These are phyloP conservation scores for Daubentonia madagascariensis DNA, from an alignment of 2,113 vertebrate genomes.

Conservation along the genomic window DNA sequence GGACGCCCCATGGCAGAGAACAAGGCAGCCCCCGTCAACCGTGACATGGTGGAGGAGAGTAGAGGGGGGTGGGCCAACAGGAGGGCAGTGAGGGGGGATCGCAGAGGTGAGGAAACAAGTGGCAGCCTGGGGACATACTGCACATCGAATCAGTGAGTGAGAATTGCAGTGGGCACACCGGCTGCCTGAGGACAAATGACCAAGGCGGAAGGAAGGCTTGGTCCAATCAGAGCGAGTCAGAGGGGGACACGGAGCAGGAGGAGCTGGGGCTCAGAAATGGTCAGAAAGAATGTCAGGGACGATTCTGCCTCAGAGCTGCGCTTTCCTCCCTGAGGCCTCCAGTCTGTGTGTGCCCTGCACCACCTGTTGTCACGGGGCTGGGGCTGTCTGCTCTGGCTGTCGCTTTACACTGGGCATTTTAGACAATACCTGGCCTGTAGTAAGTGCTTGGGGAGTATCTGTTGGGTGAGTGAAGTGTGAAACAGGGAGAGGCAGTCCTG, in stretches of 20 bases:
- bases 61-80: no score
- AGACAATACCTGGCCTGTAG: neutral
- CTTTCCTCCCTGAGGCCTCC: neutral
- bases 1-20: neutral
- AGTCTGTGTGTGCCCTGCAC: no score
- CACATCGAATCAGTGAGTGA: no score
- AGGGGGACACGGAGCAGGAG: neutral
- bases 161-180: no score
- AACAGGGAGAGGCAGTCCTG: neutral
- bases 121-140: no score
- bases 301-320: neutral
- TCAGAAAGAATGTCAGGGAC: neutral
- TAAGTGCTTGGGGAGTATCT: no score
- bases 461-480: neutral
- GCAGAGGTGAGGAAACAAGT: no score
- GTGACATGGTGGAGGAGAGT: no score
- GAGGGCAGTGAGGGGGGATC: no score
- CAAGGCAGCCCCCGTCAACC: neutral
- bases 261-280: neutral
- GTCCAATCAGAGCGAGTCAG: neutral
- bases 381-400: rapidly evolving
- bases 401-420: neutral
- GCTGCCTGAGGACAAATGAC: neutral
- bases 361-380: no score
- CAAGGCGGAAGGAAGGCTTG: no score